Conservation (phyloP, 1,140 invertebrate species). For the Drosophila elegans region DNA sequence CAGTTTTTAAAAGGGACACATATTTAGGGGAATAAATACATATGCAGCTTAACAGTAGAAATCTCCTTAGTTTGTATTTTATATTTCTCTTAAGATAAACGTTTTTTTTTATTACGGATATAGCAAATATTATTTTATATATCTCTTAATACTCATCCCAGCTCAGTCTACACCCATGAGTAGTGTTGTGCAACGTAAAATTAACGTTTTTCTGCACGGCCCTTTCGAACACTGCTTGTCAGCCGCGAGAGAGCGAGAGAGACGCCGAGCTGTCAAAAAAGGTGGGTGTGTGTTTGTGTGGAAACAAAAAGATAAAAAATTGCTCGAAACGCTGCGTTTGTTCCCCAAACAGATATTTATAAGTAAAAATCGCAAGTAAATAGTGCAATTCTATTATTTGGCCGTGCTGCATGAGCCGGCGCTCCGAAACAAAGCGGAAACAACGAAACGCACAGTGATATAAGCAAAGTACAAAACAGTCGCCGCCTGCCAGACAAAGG, state of each 20-base stretch:
- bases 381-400: constrained; percentile 31
- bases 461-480: constrained; percentile 71
- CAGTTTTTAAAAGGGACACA: background rate
- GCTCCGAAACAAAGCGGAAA: constrained; percentile 26
- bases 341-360: constrained; percentile 46
- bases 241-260: constrained; percentile 28
- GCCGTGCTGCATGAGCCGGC: constrained; percentile 28
- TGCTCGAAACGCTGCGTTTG: constrained; percentile 46
- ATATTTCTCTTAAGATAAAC: too few relatives aligned
- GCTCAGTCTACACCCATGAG: background rate
- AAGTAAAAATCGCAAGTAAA: constrained; percentile 39
- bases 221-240: constrained; percentile 51
- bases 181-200: constrained; percentile 45
- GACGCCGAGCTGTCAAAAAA: constrained; percentile 45
- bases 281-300: constrained; percentile 64
- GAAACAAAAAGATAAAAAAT: constrained; percentile 59
- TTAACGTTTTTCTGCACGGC: background rate
- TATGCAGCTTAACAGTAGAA: too few relatives aligned
- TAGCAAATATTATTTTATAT: too few relatives aligned
- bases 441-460: constrained; percentile 55
- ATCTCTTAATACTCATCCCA: too few relatives aligned
- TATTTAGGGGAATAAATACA: too few relatives aligned
- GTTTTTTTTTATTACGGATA: too few relatives aligned
- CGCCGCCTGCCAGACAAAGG: constrained; percentile 53
- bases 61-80: too few relatives aligned